phyloP scores from a whole-genome alignment of 37 sponge, comb jelly and placozoan species.

The Oopsacas minuta region DNA sequence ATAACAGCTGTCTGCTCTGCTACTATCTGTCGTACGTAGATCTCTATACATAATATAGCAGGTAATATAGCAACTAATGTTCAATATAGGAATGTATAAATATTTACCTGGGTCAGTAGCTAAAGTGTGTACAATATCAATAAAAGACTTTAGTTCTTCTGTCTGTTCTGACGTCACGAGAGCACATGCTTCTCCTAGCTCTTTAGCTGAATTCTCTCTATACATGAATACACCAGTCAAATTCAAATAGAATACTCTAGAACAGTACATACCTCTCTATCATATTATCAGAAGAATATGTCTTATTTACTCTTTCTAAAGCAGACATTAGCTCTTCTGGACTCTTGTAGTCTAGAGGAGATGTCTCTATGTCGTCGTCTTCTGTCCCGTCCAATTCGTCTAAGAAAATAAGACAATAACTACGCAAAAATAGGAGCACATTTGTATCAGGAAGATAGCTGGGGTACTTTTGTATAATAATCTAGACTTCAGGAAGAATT shows the following conservation, averaged over 20 bases:
- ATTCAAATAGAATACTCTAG: not conserved
- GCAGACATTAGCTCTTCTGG: not conserved
- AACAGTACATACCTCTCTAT: not conserved
- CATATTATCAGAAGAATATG: not conserved
- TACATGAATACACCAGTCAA: not conserved
- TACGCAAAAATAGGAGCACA: no score
- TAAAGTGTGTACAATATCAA: not conserved
- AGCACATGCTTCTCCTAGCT: not conserved
- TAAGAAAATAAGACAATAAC: no score
- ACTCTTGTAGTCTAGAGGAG: not conserved
- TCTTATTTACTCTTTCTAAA: not conserved
- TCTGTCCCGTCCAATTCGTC: not conserved
- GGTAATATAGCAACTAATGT: no score
- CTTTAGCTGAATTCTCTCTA: constrained; percentile 15
- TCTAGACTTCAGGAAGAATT: no score
- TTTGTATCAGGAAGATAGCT: no score
- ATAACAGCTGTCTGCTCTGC: not conserved
- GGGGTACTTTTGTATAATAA: no score
- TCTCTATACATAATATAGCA: not conserved
- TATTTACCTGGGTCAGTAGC: not conserved
- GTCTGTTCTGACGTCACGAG: not conserved
- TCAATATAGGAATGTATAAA: no score
- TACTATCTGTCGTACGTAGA: not conserved
- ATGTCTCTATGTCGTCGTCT: not conserved
- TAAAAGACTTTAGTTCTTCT: not conserved